Conservation (phyloP, 2,888 invertebrate species). For the Drosophila paranaensis region DNA sequence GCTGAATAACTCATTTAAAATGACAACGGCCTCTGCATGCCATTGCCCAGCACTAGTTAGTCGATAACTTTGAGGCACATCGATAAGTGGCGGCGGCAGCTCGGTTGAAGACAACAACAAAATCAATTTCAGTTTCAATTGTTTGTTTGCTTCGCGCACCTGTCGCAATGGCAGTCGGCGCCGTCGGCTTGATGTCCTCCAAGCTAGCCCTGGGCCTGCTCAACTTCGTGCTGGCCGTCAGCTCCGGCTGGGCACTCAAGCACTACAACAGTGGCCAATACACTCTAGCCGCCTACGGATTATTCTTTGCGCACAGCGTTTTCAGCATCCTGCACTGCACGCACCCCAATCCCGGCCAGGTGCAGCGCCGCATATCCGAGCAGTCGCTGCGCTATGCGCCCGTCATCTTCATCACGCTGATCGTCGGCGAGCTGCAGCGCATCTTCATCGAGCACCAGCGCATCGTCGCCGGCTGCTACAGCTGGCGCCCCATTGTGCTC, state of each 20-base stretch:
- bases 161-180: conserved; percentile 38
- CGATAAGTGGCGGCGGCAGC: conserved; percentile 12
- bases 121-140: conserved; percentile 8
- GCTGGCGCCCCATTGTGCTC: conserved; percentile 51
- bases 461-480: conserved; percentile 14
- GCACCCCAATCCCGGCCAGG: conserved; percentile 68
- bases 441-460: conserved; percentile 18
- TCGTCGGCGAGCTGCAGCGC: conserved; percentile 61
- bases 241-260: conserved; percentile 69
- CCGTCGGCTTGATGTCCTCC: conserved; percentile 36
- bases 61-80: not conserved
- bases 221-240: conserved; percentile 65
- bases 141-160: conserved; percentile 34
- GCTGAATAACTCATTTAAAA: not conserved
- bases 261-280: conserved; percentile 52
- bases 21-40: not conserved
- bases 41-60: conserved; percentile 21
- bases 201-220: conserved; percentile 65
- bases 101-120: conserved; percentile 24
- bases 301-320: conserved; percentile 65
- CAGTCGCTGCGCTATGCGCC: conserved; percentile 65
- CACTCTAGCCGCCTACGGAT: conserved; percentile 62
- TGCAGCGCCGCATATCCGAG: conserved; percentile 64
- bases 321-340: conserved; percentile 68
- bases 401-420: conserved; percentile 63